Evolutionary conservation across 2,113 vertebrate genomes (phyloP).

Genomic region (Sardina pilchardus): DNA sequence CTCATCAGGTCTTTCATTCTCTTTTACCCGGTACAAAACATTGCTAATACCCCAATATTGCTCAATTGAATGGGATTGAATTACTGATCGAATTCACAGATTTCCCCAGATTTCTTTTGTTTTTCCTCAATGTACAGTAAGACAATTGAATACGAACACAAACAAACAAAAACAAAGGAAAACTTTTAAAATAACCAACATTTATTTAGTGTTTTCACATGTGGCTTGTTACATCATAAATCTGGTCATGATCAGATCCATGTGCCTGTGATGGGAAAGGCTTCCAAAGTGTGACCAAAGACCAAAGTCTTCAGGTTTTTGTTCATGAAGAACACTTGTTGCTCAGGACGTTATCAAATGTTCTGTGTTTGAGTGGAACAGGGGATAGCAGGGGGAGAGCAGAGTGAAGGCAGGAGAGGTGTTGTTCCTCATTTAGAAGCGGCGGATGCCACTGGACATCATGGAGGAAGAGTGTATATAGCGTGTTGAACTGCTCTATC

Average conservation of each 20-base stretch:
- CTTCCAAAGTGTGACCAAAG: neutral
- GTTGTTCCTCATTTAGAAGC: neutral
- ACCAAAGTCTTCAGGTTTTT: too few relatives aligned
- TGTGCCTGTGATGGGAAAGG: neutral
- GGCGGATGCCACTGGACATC: neutral
- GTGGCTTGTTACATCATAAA: constrained; percentile 23
- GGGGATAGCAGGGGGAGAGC: too few relatives aligned
- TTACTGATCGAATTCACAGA: too few relatives aligned
- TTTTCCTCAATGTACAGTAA: neutral
- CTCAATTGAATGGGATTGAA: too few relatives aligned
- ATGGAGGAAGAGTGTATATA: too few relatives aligned
- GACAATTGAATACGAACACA: neutral
- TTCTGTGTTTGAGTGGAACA: too few relatives aligned
- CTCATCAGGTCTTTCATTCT: neutral
- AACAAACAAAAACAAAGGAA: constrained; percentile 12
- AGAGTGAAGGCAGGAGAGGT: neutral
- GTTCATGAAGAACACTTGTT: too few relatives aligned
- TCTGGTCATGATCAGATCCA: constrained; percentile 23
- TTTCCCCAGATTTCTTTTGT: too few relatives aligned
- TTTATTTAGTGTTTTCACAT: constrained; percentile 47
- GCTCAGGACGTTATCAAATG: too few relatives aligned
- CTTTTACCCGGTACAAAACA: too few relatives aligned
- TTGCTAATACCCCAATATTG: too few relatives aligned
- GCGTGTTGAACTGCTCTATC: too few relatives aligned
- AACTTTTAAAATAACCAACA: constrained; percentile 33